Evolutionary conservation across 2,113 vertebrate genomes (phyloP), one percentile per base, ranked within the genome.

Genomic region (Helogale parvula): DNA sequence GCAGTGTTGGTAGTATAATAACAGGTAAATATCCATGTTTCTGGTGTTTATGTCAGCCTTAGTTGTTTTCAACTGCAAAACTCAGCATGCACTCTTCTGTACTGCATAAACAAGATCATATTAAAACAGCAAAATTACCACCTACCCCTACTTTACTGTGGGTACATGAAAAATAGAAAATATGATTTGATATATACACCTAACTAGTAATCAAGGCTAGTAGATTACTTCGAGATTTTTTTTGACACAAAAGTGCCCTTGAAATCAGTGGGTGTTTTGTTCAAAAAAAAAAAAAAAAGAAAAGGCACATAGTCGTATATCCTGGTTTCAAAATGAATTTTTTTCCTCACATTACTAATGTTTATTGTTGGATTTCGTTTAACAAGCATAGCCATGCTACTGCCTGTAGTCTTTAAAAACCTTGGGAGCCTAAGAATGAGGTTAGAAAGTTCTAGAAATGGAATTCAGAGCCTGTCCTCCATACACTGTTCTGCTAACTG

Each of bases 101-200:
- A 82, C 3, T 77, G 21, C 71, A 88, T 90, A 96, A 96, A 76
- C 33, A 90, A 68, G 69, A 76, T 33, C 4, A 1, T 50, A 83
- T 81, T 93, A 84, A 84, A 98, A 80, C 19, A 87, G 29, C 31
- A 94, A 97, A 98, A 98, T 96, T 80, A 93, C 60, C 54, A 84
- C 83, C 65, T 96, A 52, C 31, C 4, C 54, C 38, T 88, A 66
- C 82, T 77, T 50, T 38, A 89, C 33, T 71, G 11, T 66, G 29
- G 19, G 50, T 80, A 93, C n/a, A 52, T 91, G 27, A 93, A 94
- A 94, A 96, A 91, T 21, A 85, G 57, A 90, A 96, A 81, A 85
- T n/a, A 77, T 3, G 2, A 86, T 77, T 92, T 94, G 45, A 82
- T 76, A 41, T 76, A 71, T 83, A 57, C 11, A 90, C n/a, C 29